A percentile compares a stretch with the other conserved stretches of the same genome.
Conservation (phyloP, 2,888 invertebrate species). For the Notodonta dromedarius region DNA sequence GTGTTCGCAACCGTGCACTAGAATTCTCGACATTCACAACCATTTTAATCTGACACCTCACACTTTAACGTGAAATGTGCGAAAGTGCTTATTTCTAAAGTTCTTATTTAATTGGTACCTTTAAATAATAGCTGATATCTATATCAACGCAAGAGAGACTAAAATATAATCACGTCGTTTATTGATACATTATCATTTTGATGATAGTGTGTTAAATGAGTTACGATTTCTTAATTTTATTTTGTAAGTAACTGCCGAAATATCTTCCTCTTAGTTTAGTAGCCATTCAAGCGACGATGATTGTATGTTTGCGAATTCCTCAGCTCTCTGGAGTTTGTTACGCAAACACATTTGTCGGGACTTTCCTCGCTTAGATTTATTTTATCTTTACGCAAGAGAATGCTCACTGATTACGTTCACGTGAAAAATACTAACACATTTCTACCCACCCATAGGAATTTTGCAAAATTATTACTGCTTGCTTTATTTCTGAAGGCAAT, state of each 20-base stretch:
- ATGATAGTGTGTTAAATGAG: not conserved
- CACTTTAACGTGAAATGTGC: not conserved
- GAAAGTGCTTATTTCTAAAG: conserved; percentile 16
- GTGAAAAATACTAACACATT: not conserved
- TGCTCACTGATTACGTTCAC: not conserved
- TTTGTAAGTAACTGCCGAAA: no score
- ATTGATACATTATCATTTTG: not conserved
- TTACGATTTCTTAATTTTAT: not conserved
- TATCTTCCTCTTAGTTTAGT: not conserved
- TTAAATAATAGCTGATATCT: not conserved
- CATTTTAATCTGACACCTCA: conserved; percentile 44
- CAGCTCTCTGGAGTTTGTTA: conserved; percentile 8
- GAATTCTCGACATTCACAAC: conserved; percentile 41
- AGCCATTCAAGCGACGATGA: conserved; percentile 15
- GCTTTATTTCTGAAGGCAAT: no score
- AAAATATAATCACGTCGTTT: not conserved
- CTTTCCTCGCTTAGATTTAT: not conserved
- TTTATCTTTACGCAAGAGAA: not conserved
- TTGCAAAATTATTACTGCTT: no score
- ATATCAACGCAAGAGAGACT: not conserved
- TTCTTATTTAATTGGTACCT: conserved; percentile 12
- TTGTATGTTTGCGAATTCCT: conserved; percentile 15
- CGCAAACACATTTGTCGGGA: not conserved
- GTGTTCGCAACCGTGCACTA: conserved; percentile 51
- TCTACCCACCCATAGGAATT: no score